Base-by-base conservation (phyloP, 2,797 vertebrate species). In the Alcedo atthis region DNA sequence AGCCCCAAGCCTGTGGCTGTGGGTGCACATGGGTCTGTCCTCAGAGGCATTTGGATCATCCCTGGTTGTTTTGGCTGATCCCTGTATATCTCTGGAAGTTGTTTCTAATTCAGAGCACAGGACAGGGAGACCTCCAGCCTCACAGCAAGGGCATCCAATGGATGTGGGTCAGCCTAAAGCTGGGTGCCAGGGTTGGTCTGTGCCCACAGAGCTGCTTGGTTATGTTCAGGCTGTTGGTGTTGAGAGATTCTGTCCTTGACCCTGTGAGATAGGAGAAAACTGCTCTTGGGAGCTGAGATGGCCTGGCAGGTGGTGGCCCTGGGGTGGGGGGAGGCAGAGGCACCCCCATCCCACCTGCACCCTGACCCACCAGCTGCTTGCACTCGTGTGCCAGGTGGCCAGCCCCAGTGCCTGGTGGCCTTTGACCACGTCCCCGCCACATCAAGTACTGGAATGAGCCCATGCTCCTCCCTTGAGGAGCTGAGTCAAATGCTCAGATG, bases 401-500 rank as follows among this genome's bases (percentile, higher is more conserved):
- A 30, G n/a, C n/a, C 62, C 28, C 5, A 1, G 30, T 13, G 57
- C 46, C 37, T 1, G 6, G 21, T 2, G 2, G 25, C 8, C 19
- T 0, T 30, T 30, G 37, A 25, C 57, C 57, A 5, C 4, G 0
- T 30, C 40, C 40, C 30, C 15, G 6, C 26, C 35, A 13, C 70
- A 28, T 46, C 4, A 2, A n/a, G 16, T 4, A 19, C 48, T n/a
- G 35, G 24, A 15, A 26, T 1, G 5, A 81, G 46, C 33, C 49
- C 0, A 0, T 6, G 32, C 22, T 67, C 5, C 54, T 66, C 32
- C 70, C 3, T 2, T 0, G 0, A 62, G 46, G 30, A 80, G 40
- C 26, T 1, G 1, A 77, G 25, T 33, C 45, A 40, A 81, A 32
- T 0, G 5, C 24, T 53, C 67, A 49, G 63, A 30, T 0, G 0